Conservation (phyloP, 2,113 vertebrate genomes). For the Brachypteracias leptosomus region DNA sequence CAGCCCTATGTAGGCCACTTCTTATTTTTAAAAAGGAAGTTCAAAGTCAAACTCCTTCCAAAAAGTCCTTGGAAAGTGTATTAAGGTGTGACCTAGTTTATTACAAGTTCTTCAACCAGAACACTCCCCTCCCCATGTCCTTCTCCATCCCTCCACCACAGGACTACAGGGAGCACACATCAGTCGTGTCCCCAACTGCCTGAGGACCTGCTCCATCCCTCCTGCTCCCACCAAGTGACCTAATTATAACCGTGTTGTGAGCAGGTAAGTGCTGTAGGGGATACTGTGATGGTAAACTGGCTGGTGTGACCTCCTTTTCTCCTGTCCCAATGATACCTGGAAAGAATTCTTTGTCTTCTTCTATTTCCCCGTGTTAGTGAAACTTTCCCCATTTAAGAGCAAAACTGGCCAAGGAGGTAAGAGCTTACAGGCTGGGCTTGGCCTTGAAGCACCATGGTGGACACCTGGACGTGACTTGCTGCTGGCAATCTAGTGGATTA, state of each 20-base stretch:
- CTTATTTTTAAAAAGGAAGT: conserved; percentile 38
- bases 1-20: conserved; percentile 41
- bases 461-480: background rate
- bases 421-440: background rate
- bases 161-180: background rate
- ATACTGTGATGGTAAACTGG: background rate
- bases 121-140: background rate
- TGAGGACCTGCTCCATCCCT: background rate
- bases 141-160: background rate
- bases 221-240: background rate
- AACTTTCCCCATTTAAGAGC: background rate
- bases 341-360: background rate
- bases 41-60: conserved; percentile 35
- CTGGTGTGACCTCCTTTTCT: background rate
- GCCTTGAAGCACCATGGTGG: background rate
- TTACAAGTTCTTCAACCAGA: background rate
- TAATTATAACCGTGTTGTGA: background rate
- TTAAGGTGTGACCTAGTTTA: conserved; percentile 6
- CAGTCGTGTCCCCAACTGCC: rapidly evolving
- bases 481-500: background rate
- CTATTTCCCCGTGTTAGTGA: background rate
- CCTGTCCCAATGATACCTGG: background rate
- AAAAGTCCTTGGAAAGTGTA: conserved; percentile 32
- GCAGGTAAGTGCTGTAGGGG: background rate
- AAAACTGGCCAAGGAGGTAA: background rate